Evolutionary conservation across 1,140 invertebrate genomes (phyloP).

Genomic region (Andricus grossulariae): DNA sequence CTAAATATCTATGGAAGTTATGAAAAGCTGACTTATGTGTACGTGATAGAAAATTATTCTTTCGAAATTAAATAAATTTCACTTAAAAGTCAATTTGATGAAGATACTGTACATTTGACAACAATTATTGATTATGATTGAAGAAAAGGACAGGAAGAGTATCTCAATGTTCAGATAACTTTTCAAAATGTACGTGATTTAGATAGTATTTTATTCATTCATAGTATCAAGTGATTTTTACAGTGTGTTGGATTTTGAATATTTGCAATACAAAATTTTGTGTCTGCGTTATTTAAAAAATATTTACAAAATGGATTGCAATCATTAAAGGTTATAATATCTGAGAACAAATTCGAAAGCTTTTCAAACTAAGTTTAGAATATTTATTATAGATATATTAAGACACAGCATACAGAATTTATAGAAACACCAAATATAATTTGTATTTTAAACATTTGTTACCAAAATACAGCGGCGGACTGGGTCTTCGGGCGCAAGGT

Average conservation of each 20-base stretch:
- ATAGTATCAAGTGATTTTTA: neutral
- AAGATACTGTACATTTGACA: neutral
- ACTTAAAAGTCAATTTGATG: neutral
- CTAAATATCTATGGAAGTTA: neutral
- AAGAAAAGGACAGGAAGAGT: neutral
- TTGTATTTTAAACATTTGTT: conserved; percentile 1
- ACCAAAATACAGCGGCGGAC: no score
- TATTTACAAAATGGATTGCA: neutral
- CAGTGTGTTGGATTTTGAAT: neutral
- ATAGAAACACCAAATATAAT: neutral
- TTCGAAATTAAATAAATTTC: neutral
- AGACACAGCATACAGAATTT: neutral
- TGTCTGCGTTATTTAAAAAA: neutral
- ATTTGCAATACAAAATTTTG: neutral
- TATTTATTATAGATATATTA: neutral
- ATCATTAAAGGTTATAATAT: neutral
- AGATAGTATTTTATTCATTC: neutral
- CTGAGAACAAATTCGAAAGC: no score
- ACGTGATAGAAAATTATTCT: neutral
- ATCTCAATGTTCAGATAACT: neutral
- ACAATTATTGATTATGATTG: neutral
- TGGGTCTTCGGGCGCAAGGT: no score
- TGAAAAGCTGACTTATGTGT: neutral
- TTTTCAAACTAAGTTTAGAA: neutral
- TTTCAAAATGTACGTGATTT: neutral